Conservation (phyloP, 2,797 vertebrate species). For the Cirrhinus molitorella region DNA sequence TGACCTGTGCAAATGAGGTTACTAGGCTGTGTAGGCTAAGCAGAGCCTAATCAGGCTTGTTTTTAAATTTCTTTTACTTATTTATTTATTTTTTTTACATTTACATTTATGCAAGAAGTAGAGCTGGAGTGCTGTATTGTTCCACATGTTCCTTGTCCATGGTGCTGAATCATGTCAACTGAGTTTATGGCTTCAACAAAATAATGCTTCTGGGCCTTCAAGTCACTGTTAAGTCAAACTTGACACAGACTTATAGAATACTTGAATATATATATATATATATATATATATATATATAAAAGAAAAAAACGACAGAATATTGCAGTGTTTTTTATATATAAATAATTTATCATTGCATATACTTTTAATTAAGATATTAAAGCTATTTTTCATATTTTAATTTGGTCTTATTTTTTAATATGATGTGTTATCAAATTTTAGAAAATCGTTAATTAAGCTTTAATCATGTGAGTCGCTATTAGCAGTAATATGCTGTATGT, state of each 20-base stretch:
- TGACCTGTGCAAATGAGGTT: neutral
- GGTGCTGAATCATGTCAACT: constrained; percentile 15
- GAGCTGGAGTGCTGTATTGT: neutral
- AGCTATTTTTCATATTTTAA: neutral
- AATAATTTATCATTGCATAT: neutral
- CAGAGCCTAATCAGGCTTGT: neutral
- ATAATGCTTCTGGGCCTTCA: neutral
- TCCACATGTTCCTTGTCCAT: constrained; percentile 5
- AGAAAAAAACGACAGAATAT: no score
- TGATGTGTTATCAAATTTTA: neutral
- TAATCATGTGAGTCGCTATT: no score
- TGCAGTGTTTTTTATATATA: neutral
- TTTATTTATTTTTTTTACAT: neutral
- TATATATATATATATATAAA: no score
- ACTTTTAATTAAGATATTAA: neutral
- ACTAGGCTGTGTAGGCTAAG: neutral
- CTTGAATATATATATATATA: no score
- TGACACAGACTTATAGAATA: no score
- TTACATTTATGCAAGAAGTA: neutral
- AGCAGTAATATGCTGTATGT: neutral
- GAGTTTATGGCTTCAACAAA: neutral
- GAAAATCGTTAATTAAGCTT: neutral
- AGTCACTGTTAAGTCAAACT: neutral
- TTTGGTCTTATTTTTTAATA: neutral
- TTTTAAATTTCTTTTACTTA: neutral